Evolutionary conservation across 1,140 invertebrate species (phyloP).

Genomic region (Orius laevigatus): DNA sequence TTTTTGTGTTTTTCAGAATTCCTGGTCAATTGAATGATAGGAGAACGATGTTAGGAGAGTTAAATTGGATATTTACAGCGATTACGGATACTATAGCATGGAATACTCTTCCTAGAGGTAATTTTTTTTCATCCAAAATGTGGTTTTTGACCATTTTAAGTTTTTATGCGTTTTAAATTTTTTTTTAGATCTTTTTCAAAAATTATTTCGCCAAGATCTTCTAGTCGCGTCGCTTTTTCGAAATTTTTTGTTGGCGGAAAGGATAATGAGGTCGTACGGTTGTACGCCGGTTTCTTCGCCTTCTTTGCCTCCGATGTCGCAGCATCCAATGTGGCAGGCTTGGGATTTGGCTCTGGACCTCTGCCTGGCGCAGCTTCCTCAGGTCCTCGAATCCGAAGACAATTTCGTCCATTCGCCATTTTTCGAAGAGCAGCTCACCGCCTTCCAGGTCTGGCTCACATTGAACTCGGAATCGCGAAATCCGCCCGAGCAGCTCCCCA

Average conservation of each 20-base stretch:
- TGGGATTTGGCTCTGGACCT: slow-evolving; percentile 96
- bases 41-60: slow-evolving; percentile 91
- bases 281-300: slow-evolving; percentile 88
- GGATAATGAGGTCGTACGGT: slow-evolving; percentile 91
- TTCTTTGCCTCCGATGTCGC: slow-evolving; percentile 72
- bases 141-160: too few relatives aligned
- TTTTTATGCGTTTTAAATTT: slow-evolving; percentile 20
- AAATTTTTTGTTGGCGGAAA: slow-evolving; percentile 91
- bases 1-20: slow-evolving; percentile 42
- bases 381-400: slow-evolving; percentile 45
- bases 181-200: slow-evolving; percentile 78
- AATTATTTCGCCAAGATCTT: slow-evolving; percentile 90
- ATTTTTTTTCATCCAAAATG: neutral
- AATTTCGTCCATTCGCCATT: slow-evolving; percentile 70
- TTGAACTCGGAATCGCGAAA: slow-evolving; percentile 55
- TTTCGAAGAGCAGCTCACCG: slow-evolving; percentile 95
- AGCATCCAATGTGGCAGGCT: slow-evolving; percentile 87
- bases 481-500: slow-evolving; percentile 91
- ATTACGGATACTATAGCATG: slow-evolving; percentile 99
- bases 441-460: slow-evolving; percentile 93
- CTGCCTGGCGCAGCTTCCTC: slow-evolving; percentile 75
- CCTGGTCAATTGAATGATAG: slow-evolving; percentile 89
- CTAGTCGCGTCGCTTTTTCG: slow-evolving; percentile 95
- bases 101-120: slow-evolving; percentile 80
- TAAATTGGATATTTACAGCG: slow-evolving; percentile 99